These are phyloP conservation scores for Callocephalon fimbriatum DNA, from an alignment of 2,113 vertebrate species.

Conservation along the genomic window DNA sequence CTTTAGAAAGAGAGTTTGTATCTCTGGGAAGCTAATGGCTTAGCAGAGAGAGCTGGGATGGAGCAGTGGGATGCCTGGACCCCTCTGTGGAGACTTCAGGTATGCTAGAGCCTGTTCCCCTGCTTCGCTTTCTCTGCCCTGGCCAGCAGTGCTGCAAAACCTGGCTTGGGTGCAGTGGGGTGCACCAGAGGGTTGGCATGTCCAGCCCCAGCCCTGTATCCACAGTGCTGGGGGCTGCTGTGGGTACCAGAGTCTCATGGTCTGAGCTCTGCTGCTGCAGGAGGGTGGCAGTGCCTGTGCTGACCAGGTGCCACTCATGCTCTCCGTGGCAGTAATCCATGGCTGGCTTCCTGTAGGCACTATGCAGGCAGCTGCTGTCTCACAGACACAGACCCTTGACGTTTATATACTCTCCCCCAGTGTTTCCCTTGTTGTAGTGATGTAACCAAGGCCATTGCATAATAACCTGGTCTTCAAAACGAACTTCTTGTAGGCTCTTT, in stretches of 20 bases:
- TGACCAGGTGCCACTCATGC: fast-evolving
- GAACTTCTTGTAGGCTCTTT: background rate
- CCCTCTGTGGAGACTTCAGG: background rate
- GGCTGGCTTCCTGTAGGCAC: background rate
- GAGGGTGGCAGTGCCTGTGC: background rate
- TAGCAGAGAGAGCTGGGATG: background rate
- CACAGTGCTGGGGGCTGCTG: background rate
- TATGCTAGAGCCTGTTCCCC: background rate
- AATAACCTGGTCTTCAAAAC: background rate
- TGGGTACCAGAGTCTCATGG: fast-evolving
- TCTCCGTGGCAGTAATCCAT: fast-evolving
- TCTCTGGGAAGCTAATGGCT: background rate
- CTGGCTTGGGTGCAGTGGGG: fast-evolving
- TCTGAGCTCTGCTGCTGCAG: background rate
- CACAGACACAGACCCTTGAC: background rate
- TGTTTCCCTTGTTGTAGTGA: background rate
- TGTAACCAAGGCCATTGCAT: background rate
- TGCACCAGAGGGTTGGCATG: fast-evolving
- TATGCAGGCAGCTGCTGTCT: background rate
- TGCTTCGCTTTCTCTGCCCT: background rate
- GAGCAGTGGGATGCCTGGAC: background rate
- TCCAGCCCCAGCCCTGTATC: background rate
- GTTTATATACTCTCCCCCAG: background rate
- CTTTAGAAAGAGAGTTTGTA: background rate
- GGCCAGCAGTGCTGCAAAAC: background rate